Conservation (phyloP, 1,140 invertebrate genomes). For the Calephelis nemesis region DNA sequence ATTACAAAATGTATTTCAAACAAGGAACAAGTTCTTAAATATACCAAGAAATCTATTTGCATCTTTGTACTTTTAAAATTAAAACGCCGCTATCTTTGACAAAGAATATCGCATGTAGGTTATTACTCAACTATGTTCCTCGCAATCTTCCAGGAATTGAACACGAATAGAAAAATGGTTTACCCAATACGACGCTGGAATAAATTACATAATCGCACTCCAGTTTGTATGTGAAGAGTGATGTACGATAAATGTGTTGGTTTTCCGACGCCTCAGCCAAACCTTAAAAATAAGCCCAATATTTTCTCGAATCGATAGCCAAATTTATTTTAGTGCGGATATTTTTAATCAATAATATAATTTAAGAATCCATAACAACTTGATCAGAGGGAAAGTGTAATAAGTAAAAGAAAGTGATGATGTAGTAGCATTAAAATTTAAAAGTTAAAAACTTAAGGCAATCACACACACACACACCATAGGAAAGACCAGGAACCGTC, state of each 20-base stretch:
- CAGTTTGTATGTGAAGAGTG: slow-evolving; percentile 66
- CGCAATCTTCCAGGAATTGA: slow-evolving; percentile 23
- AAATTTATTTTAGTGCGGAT: slow-evolving; percentile 52
- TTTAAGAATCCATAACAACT: not conserved
- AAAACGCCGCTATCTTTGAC: too few relatives aligned
- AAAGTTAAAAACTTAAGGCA: too few relatives aligned
- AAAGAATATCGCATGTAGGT: not conserved
- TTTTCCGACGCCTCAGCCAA: slow-evolving; percentile 50
- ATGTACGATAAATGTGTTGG: slow-evolving; percentile 56
- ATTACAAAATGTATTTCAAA: too few relatives aligned
- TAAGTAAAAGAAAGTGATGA: too few relatives aligned
- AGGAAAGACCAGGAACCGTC: too few relatives aligned
- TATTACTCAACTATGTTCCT: slow-evolving; percentile 1
- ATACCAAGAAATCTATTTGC: too few relatives aligned
- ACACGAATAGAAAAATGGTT: slow-evolving; percentile 60
- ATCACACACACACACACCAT: too few relatives aligned
- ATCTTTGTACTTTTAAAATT: too few relatives aligned
- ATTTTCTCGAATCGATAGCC: slow-evolving; percentile 61
- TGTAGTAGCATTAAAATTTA: too few relatives aligned
- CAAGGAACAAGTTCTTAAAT: too few relatives aligned
- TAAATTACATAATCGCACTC: slow-evolving; percentile 65
- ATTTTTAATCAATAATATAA: slow-evolving; percentile 1
- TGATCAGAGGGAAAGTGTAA: too few relatives aligned
- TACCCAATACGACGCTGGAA: slow-evolving; percentile 57
- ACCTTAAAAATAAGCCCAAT: slow-evolving; percentile 63